Evolutionary conservation across 2,888 invertebrate species (phyloP).

Genomic region (Heteropelma amictum): DNA sequence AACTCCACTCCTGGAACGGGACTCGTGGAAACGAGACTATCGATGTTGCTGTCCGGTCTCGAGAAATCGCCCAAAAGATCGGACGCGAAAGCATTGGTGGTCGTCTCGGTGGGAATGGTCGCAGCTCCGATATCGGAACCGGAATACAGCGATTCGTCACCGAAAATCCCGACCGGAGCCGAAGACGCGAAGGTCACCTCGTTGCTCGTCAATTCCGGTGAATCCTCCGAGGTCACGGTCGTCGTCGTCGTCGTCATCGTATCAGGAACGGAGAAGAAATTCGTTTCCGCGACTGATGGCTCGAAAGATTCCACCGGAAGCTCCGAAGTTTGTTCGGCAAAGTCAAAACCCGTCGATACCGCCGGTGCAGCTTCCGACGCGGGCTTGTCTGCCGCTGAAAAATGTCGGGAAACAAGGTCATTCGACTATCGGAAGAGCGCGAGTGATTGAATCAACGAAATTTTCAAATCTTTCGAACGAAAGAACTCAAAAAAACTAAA

Average conservation of each 20-base stretch:
- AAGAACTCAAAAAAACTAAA: no score
- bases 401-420: slow-evolving; percentile 75
- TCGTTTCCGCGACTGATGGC: slow-evolving; percentile 26
- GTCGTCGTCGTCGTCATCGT: slow-evolving; percentile 43
- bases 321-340: neutral
- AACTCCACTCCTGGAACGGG: slow-evolving; percentile 69
- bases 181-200: slow-evolving; percentile 48
- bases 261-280: slow-evolving; percentile 64
- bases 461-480: neutral
- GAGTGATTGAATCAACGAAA: neutral
- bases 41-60: slow-evolving; percentile 34
- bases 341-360: slow-evolving; percentile 46
- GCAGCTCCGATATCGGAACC: neutral
- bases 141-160: slow-evolving; percentile 57
- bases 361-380: slow-evolving; percentile 68
- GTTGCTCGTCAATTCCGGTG: slow-evolving; percentile 17
- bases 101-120: slow-evolving; percentile 29
- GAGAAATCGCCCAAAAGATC: slow-evolving; percentile 61
- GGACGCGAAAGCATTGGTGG: slow-evolving; percentile 58
- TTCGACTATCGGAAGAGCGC: neutral
- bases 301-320: slow-evolving; percentile 25
- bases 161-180: slow-evolving; percentile 45
- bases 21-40: slow-evolving; percentile 61
- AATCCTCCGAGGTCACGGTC: neutral
- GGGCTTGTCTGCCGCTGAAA: slow-evolving; percentile 43